Conservation (phyloP, 1,140 invertebrate genomes). For the Anastrepha obliqua region DNA sequence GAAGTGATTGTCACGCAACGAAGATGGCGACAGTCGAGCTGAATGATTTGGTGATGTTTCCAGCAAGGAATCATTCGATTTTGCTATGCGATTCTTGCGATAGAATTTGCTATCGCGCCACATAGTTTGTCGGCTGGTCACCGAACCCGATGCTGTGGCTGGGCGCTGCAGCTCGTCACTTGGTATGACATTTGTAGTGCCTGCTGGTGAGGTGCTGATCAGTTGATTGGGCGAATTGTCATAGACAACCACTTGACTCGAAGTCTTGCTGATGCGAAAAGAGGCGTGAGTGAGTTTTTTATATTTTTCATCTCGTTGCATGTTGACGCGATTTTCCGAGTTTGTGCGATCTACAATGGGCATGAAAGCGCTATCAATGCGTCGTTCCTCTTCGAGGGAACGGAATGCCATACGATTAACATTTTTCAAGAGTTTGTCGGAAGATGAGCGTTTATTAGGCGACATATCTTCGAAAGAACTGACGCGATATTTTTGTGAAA, state of each 20-base stretch:
- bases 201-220: constrained; percentile 3
- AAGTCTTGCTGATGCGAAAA: constrained; percentile 71
- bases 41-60: constrained; percentile 70
- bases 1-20: constrained; percentile 70
- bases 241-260: constrained; percentile 60
- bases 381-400: constrained; percentile 72
- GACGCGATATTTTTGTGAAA: constrained; percentile 73
- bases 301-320: constrained; percentile 71
- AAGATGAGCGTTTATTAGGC: constrained; percentile 57
- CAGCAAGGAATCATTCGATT: constrained; percentile 72
- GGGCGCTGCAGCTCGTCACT: constrained; percentile 66
- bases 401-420: constrained; percentile 72
- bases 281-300: constrained; percentile 73
- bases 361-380: constrained; percentile 73
- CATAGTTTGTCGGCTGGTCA: constrained; percentile 64
- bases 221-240: constrained; percentile 57
- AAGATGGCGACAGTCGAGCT: constrained; percentile 67
- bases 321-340: constrained; percentile 72
- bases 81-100: constrained; percentile 72
- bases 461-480: constrained; percentile 74
- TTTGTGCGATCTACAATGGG: constrained; percentile 72
- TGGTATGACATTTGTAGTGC: constrained; percentile 51
- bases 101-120: constrained; percentile 74
- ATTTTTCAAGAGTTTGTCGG: constrained; percentile 66
- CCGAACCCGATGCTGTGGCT: constrained; percentile 58